These are phyloP conservation scores for Sminthurides aquaticus DNA, from an alignment of 2,888 invertebrate genomes.

Conservation along the genomic window DNA sequence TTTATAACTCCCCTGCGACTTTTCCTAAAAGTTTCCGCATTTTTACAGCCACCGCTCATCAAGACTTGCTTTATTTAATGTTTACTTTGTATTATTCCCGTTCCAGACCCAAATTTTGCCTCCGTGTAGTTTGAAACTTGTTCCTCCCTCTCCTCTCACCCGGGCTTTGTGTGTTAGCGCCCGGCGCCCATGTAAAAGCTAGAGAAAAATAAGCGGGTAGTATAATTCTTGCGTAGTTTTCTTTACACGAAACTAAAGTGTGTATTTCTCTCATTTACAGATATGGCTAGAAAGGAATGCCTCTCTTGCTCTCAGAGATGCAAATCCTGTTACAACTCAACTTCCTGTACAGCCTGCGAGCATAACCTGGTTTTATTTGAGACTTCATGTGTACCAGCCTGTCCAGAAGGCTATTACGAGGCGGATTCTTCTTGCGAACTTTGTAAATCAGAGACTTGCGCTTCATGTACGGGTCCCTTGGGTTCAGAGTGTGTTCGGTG, in stretches of 20 bases:
- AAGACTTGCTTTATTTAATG: too few relatives aligned
- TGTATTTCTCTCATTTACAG: neutral
- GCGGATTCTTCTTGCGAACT: constrained; percentile 79
- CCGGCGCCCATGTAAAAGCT: too few relatives aligned
- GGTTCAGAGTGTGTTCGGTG: constrained; percentile 41
- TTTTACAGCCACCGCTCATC: too few relatives aligned
- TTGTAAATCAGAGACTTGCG: constrained; percentile 62
- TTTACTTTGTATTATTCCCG: too few relatives aligned
- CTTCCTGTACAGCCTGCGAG: constrained; percentile 78
- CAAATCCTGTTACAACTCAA: constrained; percentile 72
- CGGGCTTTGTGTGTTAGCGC: too few relatives aligned
- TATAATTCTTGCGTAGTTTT: too few relatives aligned
- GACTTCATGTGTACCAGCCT: constrained; percentile 71
- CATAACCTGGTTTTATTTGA: constrained; percentile 76
- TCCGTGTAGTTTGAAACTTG: too few relatives aligned
- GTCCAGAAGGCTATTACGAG: constrained; percentile 72
- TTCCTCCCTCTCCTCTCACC: too few relatives aligned
- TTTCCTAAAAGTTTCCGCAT: neutral
- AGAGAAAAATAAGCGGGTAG: too few relatives aligned
- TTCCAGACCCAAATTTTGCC: too few relatives aligned
- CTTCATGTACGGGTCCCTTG: constrained; percentile 56
- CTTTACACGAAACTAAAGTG: too few relatives aligned
- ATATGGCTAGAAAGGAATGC: constrained; percentile 58
- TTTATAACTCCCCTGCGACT: neutral
- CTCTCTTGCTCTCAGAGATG: constrained; percentile 79